A percentile compares a stretch with the other conserved stretches of the same genome.
phyloP scores from a whole-genome alignment of 2,113 vertebrate species.

The Chaetodon auriga region DNA sequence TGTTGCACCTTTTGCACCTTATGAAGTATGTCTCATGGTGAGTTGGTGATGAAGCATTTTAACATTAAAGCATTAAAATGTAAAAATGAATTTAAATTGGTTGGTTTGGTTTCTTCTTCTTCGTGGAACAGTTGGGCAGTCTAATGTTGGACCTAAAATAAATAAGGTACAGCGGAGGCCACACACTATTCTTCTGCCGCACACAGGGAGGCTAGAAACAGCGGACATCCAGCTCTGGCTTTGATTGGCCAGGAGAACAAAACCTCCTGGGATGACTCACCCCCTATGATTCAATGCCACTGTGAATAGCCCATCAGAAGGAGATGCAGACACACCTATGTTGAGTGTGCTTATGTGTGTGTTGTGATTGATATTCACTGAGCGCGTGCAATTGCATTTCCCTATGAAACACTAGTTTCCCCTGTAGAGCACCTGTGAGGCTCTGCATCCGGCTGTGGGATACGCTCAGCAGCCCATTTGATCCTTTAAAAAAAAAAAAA shows the following conservation, averaged over 20 bases:
- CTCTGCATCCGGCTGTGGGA: constrained; percentile 34
- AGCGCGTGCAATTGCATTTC: constrained; percentile 53
- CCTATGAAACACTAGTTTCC: constrained; percentile 64
- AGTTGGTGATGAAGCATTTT: not conserved
- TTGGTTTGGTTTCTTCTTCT: not conserved
- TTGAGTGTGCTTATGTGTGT: constrained; percentile 25
- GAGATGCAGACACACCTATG: constrained; percentile 50
- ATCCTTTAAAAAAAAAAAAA: not conserved
- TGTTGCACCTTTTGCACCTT: not conserved
- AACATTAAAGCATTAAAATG: not conserved
- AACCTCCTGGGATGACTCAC: constrained; percentile 72
- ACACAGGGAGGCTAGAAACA: constrained; percentile 47
- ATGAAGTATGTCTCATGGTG: not conserved
- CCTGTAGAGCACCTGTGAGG: constrained; percentile 64
- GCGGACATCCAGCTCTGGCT: constrained; percentile 64
- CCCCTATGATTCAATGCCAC: constrained; percentile 55
- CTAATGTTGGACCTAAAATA: not conserved
- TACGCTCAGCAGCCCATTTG: constrained; percentile 41
- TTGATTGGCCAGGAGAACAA: constrained; percentile 68
- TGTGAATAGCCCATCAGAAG: constrained; percentile 51
- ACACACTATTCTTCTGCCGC: constrained; percentile 17
- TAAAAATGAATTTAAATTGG: not conserved
- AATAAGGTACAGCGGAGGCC: not conserved
- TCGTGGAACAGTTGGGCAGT: not conserved
- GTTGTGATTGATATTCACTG: constrained; percentile 66